Evolutionary conservation across 2,113 vertebrate genomes (phyloP).

Genomic region (Stictonetta naevosa): DNA sequence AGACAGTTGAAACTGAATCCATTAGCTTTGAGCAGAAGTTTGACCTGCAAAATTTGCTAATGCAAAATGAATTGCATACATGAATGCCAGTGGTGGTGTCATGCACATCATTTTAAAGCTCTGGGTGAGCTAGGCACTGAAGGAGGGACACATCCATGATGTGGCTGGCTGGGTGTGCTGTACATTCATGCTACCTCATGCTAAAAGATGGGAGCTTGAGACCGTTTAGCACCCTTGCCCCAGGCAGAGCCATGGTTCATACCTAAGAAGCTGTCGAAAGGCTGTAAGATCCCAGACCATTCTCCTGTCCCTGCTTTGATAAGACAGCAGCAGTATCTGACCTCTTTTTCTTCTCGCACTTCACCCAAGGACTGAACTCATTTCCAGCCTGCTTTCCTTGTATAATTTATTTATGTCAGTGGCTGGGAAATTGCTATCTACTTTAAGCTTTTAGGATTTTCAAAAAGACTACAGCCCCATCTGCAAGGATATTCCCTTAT

Average conservation of each 20-base stretch:
- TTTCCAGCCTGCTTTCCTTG: background rate
- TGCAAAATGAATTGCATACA: background rate
- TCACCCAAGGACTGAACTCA: background rate
- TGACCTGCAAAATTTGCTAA: background rate
- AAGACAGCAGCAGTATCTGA: background rate
- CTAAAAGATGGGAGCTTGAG: background rate
- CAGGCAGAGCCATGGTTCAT: background rate
- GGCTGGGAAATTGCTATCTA: slow-evolving; percentile 21
- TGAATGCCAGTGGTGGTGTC: background rate
- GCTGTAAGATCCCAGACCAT: background rate
- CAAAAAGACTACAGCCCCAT: background rate
- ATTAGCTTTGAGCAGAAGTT: background rate
- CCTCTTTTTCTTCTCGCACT: background rate
- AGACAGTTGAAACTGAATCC: background rate
- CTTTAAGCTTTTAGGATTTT: slow-evolving; percentile 47
- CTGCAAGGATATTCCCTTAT: slow-evolving; percentile 36
- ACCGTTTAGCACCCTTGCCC: background rate
- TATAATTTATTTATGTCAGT: slow-evolving; percentile 60
- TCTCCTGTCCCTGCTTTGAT: background rate
- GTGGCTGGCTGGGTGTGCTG: background rate
- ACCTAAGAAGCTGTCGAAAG: background rate
- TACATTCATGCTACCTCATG: background rate
- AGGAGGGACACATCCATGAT: background rate
- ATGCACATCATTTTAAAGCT: background rate
- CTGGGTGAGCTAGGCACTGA: background rate